A percentile compares a stretch with the other conserved stretches of the same genome.
Evolutionary conservation across 2,113 vertebrate genomes (phyloP).

Genomic region (Takifugu bimaculatus): DNA sequence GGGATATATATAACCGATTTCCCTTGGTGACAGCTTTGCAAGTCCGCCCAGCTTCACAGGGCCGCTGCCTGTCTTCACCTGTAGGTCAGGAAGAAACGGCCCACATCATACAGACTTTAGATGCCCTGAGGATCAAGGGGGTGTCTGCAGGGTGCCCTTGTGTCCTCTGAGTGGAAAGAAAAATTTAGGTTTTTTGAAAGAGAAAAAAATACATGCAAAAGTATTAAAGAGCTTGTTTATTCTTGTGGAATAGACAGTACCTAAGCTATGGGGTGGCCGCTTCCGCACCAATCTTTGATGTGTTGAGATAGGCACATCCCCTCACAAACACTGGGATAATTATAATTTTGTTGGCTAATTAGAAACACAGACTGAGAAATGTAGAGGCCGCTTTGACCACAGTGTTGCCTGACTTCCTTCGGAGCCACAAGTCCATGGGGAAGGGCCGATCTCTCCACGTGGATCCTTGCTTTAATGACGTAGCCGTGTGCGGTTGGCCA

Average conservation of each 20-base stretch:
- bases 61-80: slow-evolving; percentile 53
- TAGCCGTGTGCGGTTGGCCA: slow-evolving; percentile 52
- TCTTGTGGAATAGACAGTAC: slow-evolving; percentile 29
- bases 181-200: slow-evolving; percentile 37
- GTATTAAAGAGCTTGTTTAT: slow-evolving; percentile 55
- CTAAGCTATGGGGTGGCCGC: slow-evolving; percentile 34
- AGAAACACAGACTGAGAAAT: slow-evolving; percentile 24
- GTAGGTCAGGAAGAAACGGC: slow-evolving; percentile 28
- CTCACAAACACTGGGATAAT: slow-evolving; percentile 41
- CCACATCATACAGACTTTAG: slow-evolving; percentile 49
- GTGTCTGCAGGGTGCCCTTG: slow-evolving; percentile 35
- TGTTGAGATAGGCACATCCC: slow-evolving; percentile 35
- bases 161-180: slow-evolving; percentile 43
- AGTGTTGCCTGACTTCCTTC: slow-evolving; percentile 7
- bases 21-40: slow-evolving; percentile 13
- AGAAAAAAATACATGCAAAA: slow-evolving; percentile 20
- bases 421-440: slow-evolving; percentile 29
- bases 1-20: slow-evolving; percentile 53
- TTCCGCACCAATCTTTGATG: slow-evolving; percentile 43
- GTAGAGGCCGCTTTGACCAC: slow-evolving; percentile 12
- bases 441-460: slow-evolving; percentile 28
- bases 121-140: slow-evolving; percentile 38
- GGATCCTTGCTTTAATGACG: slow-evolving; percentile 37
- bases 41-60: slow-evolving; percentile 38
- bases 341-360: slow-evolving; percentile 29